phyloP scores from a whole-genome alignment of 2,888 invertebrate genomes.

The Morpho achilles region DNA sequence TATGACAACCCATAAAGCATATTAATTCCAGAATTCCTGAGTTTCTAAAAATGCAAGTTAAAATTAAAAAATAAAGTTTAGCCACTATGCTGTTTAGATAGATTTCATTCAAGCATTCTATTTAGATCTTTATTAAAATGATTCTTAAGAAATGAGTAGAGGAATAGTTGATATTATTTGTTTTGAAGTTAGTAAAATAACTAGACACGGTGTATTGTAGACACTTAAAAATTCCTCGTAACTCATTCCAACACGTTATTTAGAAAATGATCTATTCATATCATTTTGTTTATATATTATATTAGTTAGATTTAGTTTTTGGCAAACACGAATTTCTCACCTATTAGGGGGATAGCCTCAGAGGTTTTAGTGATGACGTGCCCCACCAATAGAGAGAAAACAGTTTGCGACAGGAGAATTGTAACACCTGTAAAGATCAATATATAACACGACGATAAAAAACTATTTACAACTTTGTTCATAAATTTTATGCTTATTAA shows the following conservation, averaged over 20 bases:
- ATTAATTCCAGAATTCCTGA: constrained; percentile 36
- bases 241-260: constrained; percentile 43
- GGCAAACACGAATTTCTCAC: constrained; percentile 78
- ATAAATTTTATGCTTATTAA: constrained; percentile 22
- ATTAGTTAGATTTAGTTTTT: constrained; percentile 25
- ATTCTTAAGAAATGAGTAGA: constrained; percentile 54
- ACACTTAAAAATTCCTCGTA: constrained; percentile 39
- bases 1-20: constrained; percentile 39
- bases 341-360: constrained; percentile 99
- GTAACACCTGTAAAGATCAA: constrained; percentile 96
- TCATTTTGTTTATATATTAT: constrained; percentile 33
- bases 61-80: constrained; percentile 47
- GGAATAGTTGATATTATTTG: constrained; percentile 51
- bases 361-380: constrained; percentile 99
- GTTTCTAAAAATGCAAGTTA: constrained; percentile 54
- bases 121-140: constrained; percentile 57
- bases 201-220: too few relatives aligned
- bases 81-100: constrained; percentile 50
- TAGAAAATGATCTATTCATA: constrained; percentile 42
- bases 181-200: too few relatives aligned
- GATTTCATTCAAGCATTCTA: constrained; percentile 62
- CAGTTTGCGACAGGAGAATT: constrained; percentile 99
- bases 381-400: constrained; percentile 99
- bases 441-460: constrained; percentile 70
- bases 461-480: constrained; percentile 25